Base-by-base conservation (phyloP, 2,888 invertebrate genomes). In the Thymelicus lineola region DNA sequence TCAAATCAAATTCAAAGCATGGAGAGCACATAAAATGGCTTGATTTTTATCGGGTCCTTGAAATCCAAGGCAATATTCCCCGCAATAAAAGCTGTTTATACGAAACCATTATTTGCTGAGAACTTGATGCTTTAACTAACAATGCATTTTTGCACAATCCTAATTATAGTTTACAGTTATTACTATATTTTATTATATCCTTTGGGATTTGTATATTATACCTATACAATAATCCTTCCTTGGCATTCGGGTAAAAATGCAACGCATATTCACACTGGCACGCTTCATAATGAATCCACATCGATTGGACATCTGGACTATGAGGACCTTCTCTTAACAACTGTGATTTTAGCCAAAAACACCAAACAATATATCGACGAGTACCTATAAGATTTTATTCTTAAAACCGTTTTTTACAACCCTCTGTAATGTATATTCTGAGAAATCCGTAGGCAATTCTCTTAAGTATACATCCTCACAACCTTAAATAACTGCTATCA, bases 1-100 rank as follows among this genome's bases (percentile, higher is more conserved):
- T 70, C 69, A 70, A 70, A 70, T 70, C 69, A 59, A 70, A 70
- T 70, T 70, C 69, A 64, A 70, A 48, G 64, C 69, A 70, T 70
- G 69, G 45, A 70, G 50, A 70, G 64, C 64, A 59, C 64, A 70
- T 70, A 70, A 70, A 63, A 70, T 15, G 15, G 64, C 59, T 70
- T 69, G 62, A 63, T 63, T 69, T 69, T 69, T 70, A 70, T 70
- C 69, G 63, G 59, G 64, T 57, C 70, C 64, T 70, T 59, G 59
- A 64, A 70, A 70, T 70, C 58, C 64, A 45, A 70, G 36, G 70
- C 70, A 53, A 64, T 70, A 64, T 70, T 70, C 70, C 48, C 50
- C 60, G 64, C 64, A 64, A 60, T 70, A 70, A 70, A 70, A 65
- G 69, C 55, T 65, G 65, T 70, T 65, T 65, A 70, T 64, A 53